Percentiles rank a stretch among this genome's conserved stretches.
These are phyloP conservation scores for Trichogramma evanescens DNA, from an alignment of 2,888 invertebrate genomes.

Conservation along the genomic window DNA sequence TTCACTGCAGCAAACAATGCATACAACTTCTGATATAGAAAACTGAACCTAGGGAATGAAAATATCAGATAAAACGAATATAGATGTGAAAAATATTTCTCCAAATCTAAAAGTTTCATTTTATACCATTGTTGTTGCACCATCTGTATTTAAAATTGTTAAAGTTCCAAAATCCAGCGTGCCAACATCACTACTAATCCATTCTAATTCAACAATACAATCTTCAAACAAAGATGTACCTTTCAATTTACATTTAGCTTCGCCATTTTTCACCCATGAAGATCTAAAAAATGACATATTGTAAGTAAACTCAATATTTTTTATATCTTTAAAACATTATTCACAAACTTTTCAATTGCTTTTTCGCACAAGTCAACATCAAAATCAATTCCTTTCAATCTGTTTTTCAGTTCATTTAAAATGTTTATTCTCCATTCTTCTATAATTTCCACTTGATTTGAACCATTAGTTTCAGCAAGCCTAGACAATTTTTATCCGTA, in stretches of 20 bases:
- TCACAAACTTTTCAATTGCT: constrained; percentile 64
- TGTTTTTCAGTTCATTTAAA: constrained; percentile 59
- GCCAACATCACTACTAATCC: constrained; percentile 61
- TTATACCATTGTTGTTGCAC: constrained; percentile 65
- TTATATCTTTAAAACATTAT: not conserved
- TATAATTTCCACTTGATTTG: constrained; percentile 57
- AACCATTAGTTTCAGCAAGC: constrained; percentile 54
- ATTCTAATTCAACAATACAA: constrained; percentile 73
- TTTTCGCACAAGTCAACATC: constrained; percentile 62
- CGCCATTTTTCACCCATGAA: constrained; percentile 79
- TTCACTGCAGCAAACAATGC: constrained; percentile 71
- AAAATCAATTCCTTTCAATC: constrained; percentile 50
- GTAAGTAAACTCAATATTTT: not conserved
- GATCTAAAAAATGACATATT: constrained; percentile 44
- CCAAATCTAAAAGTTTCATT: not conserved
- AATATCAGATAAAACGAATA: not conserved
- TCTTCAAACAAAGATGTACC: constrained; percentile 58
- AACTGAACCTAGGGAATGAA: constrained; percentile 54
- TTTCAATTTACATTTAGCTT: constrained; percentile 58
- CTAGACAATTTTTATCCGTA: constrained; percentile 22
- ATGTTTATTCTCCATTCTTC: constrained; percentile 72
- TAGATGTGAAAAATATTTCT: not conserved
- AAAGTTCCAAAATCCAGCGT: constrained; percentile 66
- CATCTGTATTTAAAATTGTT: constrained; percentile 71
- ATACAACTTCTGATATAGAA: constrained; percentile 69